Evolutionary conservation across 2,113 vertebrate species (phyloP), one percentile per base, ranked within the genome.

Genomic region (Lipophrys pholis): DNA sequence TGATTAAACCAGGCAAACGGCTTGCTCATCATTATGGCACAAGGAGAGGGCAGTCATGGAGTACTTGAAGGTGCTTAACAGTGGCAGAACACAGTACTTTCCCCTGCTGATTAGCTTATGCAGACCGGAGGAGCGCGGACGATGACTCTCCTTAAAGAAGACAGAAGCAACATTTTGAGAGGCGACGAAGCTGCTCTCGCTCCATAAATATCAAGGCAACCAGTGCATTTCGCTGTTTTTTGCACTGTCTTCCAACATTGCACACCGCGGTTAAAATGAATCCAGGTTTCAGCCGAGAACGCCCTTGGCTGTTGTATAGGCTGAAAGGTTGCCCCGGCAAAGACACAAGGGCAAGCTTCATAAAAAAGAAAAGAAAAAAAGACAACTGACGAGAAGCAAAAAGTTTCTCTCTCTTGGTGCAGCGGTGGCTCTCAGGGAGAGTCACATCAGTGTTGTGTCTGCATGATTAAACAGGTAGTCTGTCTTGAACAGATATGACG

Each of bases 1-100:
- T 85, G 73, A 85, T 89, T 85, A 78, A 80, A 78, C 56, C 15
- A 63, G 74, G 57, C 79, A 62, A 79, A 80, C 36, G 65, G 79
- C 80, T 80, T 65, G 78, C 83, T 89, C 78, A 76, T 88, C 75
- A 85, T 89, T 81, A 86, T 58, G 55, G 80, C 83, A 81, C 79
- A 76, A 83, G 81, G 72, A 83, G 77, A 87, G 85, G 77, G 85
- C 83, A 83, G 68, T 63, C 77, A 42, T 63, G 68, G 73, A 82
- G 73, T 58, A 69, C 84, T 87, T 77, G 36, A 85, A 78, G 74
- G 80, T 82, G 63, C 82, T 87, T 79, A 76, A 80, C 54, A 68
- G 62, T 64, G 71, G 69, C 69, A 49, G 57, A 74, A 76, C 69
- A 75, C 74, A 67, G 66, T 69, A 79, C 79, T 64, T 75, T 76